Percentiles rank a stretch among this genome's conserved stretches.
These are phyloP conservation scores for Heliothis virescens DNA, from an alignment of 1,140 invertebrate species.

Conservation along the genomic window DNA sequence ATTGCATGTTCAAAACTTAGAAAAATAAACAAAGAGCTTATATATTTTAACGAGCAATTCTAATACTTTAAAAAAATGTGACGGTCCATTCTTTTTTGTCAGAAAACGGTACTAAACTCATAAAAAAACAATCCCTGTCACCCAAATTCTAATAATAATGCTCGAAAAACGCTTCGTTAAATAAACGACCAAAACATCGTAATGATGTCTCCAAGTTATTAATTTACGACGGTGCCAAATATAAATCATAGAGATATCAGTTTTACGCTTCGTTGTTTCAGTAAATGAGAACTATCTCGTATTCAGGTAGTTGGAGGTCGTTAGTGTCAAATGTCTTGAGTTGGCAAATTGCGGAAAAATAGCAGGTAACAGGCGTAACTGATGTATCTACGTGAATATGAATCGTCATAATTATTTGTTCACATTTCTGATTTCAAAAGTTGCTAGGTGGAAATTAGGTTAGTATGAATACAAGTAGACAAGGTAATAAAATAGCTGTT, in stretches of 20 bases:
- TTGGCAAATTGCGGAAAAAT: conserved; percentile 37
- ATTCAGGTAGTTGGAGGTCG: conserved; percentile 32
- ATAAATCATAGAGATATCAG: conserved; percentile 40
- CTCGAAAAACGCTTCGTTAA: conserved; percentile 2
- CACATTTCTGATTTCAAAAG: not conserved
- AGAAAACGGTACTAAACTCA: too few relatives aligned
- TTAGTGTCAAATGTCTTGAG: conserved; percentile 42
- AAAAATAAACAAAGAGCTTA: too few relatives aligned
- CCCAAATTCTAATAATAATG: not conserved
- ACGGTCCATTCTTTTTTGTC: too few relatives aligned
- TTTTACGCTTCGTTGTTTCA: conserved; percentile 36
- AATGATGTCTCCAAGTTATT: conserved; percentile 38
- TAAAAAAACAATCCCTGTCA: too few relatives aligned
- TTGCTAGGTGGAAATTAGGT: not conserved
- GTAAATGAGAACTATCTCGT: conserved; percentile 38
- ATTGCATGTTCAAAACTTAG: too few relatives aligned
- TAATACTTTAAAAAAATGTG: too few relatives aligned
- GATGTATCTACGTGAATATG: conserved; percentile 1
- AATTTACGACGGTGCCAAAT: conserved; percentile 34
- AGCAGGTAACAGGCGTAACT: conserved; percentile 24
- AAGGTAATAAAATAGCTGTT: not conserved
- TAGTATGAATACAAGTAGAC: not conserved
- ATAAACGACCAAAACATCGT: conserved; percentile 19
- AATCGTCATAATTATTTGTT: conserved; percentile 3
- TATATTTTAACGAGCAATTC: too few relatives aligned